Conservation (phyloP, 2,888 invertebrate species). For the Sminthurides aquaticus region DNA sequence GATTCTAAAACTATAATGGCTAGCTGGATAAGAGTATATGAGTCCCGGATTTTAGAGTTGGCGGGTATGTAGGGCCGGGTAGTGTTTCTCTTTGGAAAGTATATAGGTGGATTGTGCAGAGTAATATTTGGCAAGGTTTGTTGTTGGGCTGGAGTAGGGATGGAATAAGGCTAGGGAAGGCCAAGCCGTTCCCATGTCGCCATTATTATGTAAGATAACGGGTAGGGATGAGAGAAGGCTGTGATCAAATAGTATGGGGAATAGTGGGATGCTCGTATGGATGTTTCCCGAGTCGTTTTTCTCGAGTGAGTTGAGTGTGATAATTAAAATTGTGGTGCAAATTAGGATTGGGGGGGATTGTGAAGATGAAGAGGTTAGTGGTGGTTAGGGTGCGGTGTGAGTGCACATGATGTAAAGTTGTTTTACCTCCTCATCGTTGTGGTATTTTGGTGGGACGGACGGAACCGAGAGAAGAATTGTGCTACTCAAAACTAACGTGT, state of each 20-base stretch:
- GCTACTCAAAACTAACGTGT: too few species aligned
- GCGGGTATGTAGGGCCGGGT: too few species aligned
- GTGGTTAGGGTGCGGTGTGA: neutral
- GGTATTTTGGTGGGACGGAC: neutral
- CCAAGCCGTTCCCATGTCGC: conserved; percentile 1
- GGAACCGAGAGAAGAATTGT: neutral
- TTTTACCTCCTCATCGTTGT: neutral
- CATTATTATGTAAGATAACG: conserved; percentile 6
- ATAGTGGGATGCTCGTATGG: too few species aligned
- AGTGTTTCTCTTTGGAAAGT: too few species aligned
- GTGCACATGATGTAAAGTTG: neutral
- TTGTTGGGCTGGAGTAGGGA: too few species aligned
- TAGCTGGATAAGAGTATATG: too few species aligned
- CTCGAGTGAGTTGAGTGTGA: conserved; percentile 5
- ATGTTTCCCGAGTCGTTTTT: too few species aligned
- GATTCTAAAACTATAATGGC: too few species aligned
- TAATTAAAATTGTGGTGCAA: neutral
- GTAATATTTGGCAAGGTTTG: neutral
- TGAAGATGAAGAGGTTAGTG: too few species aligned
- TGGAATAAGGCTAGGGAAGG: neutral
- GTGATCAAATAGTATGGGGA: neutral
- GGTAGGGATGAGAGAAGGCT: neutral
- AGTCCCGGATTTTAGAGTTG: too few species aligned
- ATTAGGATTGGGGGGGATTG: neutral
- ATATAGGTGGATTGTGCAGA: too few species aligned